Base-by-base conservation (phyloP, 2,797 vertebrate species). In the Leucoraja ocellata region DNA sequence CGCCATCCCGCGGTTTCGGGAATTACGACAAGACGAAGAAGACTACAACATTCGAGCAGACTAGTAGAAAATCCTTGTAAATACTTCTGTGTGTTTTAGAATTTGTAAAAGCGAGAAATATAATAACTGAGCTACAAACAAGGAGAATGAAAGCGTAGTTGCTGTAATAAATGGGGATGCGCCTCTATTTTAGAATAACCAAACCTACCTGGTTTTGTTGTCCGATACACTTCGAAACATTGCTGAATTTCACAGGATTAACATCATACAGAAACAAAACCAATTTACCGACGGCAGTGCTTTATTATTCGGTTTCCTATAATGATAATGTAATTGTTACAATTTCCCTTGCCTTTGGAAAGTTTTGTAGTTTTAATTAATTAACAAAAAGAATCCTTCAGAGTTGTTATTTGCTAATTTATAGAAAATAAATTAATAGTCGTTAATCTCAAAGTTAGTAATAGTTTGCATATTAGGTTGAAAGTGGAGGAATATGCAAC, bases 1-100 rank as follows among this genome's bases (percentile, higher is more conserved):
- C 95, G 96, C 97, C 97, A 96, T 95, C 97, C 95, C 95, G 96
- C 16, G 96, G 90, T 25, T 54, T 54, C 36, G 71, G 23, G 71
- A 71, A 92, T 28, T 6, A 88, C 32, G n/a, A 88, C n/a, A 88
- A 68, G 32, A 58, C 18, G 6, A 23, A 4, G 10, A 36, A 14
- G 32, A 36, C 0, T 68, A 63, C n/a, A 32, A 36, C 21, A 36
- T 18, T 68, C n/a, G n/a, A 8, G 16, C n/a, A 68, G 16, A 61
- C 6, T 18, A 61, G 81, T 7, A 36, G 63, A 36, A 21, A 68
- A 71, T 39, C 16, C 65, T 8, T 9, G 36, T 71, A 71, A 76
- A 18, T 39, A 46, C 58, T 76, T 54, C 39, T 25, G 13, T 92
- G 46, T 25, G 7, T n/a, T 46, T 73, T 25, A 6, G 46, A 39